phyloP scores from a whole-genome alignment of 2,113 vertebrate genomes.

The Petrocephalus microphthalmus region DNA sequence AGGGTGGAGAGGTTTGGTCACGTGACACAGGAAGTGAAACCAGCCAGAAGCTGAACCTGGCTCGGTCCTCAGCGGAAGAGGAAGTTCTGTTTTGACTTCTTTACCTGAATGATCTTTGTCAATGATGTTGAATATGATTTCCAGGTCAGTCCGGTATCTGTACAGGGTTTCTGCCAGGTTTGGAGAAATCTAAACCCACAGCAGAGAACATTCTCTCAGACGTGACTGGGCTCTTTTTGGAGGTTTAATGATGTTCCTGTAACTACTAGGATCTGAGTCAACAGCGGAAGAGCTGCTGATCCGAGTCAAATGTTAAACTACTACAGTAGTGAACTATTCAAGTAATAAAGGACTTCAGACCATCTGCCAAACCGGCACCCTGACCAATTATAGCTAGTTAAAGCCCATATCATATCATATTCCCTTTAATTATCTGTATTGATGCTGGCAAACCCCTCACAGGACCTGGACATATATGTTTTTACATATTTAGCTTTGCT shows the following conservation, averaged over 20 bases:
- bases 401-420: background rate
- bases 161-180: constrained; percentile 79
- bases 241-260: background rate
- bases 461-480: background rate
- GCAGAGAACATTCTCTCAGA: background rate
- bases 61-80: background rate
- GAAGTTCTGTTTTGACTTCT: background rate
- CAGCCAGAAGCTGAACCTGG: background rate
- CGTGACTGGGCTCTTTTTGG: background rate
- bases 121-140: constrained; percentile 90
- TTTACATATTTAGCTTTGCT: background rate
- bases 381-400: background rate
- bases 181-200: constrained; percentile 65
- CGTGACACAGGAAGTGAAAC: background rate
- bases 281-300: background rate
- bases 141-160: constrained; percentile 82
- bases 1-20: constrained; percentile 23
- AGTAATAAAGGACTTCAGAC: background rate
- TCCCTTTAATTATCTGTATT: background rate
- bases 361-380: background rate
- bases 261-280: background rate
- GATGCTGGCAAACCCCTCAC: background rate
- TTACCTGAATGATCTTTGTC: constrained; percentile 90
- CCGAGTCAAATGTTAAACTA: no score
- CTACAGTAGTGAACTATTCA: background rate